These are phyloP conservation scores for Melanargia galathea DNA, from an alignment of 2,888 invertebrate species.

Conservation along the genomic window DNA sequence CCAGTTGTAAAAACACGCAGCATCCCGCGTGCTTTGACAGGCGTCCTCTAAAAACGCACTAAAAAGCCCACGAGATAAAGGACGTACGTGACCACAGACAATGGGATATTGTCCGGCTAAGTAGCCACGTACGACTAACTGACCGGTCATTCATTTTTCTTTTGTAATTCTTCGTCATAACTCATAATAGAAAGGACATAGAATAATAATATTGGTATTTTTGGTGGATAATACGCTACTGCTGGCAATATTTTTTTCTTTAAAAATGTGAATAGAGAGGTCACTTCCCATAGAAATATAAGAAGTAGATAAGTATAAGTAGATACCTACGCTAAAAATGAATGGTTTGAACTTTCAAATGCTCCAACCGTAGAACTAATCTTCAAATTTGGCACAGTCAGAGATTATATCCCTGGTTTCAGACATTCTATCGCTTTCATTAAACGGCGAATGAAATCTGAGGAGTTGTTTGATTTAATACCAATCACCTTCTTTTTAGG, in stretches of 20 bases:
- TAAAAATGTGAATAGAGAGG: background rate
- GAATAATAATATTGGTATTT: conserved; percentile 1
- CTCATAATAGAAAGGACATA: background rate
- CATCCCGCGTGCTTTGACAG: conserved; percentile 63
- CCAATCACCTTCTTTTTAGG: too few species aligned
- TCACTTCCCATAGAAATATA: too few species aligned
- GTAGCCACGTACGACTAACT: conserved; percentile 27
- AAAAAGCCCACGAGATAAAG: conserved; percentile 47
- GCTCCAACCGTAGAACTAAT: too few species aligned
- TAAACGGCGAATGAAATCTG: too few species aligned
- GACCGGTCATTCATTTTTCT: conserved; percentile 22
- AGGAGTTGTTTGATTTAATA: too few species aligned
- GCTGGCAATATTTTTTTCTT: background rate
- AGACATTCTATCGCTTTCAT: too few species aligned
- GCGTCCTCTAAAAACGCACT: conserved; percentile 25
- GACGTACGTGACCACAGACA: conserved; percentile 75
- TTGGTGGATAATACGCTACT: background rate
- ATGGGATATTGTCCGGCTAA: conserved; percentile 49
- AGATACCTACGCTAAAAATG: too few species aligned
- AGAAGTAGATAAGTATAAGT: background rate
- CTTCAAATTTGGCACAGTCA: too few species aligned
- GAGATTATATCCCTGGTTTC: too few species aligned
- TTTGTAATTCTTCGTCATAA: background rate
- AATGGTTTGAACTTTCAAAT: too few species aligned
- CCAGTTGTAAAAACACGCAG: conserved; percentile 81